Evolutionary conservation across 2,888 invertebrate genomes (phyloP).

Genomic region (Heliothis peltigera): DNA sequence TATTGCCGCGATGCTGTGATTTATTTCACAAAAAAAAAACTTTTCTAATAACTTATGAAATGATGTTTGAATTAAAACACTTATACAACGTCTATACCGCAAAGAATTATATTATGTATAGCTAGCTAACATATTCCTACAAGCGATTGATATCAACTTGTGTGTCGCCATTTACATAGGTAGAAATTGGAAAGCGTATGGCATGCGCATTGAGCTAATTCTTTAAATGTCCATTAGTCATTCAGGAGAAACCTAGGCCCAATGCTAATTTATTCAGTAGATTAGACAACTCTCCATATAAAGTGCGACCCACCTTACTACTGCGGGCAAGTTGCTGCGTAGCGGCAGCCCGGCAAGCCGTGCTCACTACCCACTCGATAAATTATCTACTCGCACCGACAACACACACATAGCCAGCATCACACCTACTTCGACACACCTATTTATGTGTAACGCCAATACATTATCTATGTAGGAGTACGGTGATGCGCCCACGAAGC

Average conservation of each 20-base stretch:
- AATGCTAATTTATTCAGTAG: slow-evolving; percentile 83
- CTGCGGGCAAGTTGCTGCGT: slow-evolving; percentile 55
- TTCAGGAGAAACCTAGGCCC: slow-evolving; percentile 85
- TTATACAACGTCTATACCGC: too few relatives aligned
- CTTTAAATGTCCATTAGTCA: slow-evolving; percentile 82
- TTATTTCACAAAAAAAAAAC: too few relatives aligned
- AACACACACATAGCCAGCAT: slow-evolving; percentile 52
- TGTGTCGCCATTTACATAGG: slow-evolving; percentile 49
- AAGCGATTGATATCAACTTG: slow-evolving; percentile 25
- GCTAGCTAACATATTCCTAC: neutral
- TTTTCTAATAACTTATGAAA: too few relatives aligned
- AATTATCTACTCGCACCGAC: slow-evolving; percentile 78
- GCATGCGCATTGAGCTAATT: slow-evolving; percentile 78
- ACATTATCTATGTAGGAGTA: slow-evolving; percentile 57
- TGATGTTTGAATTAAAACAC: too few relatives aligned
- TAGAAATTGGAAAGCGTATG: slow-evolving; percentile 76
- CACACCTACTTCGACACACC: slow-evolving; percentile 59
- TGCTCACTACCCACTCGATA: slow-evolving; percentile 74
- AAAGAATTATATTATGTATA: neutral
- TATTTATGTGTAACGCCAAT: slow-evolving; percentile 65
- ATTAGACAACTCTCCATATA: slow-evolving; percentile 87
- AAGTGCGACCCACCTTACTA: slow-evolving; percentile 81
- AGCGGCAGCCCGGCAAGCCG: slow-evolving; percentile 63
- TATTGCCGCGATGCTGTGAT: too few relatives aligned
- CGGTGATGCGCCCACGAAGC: slow-evolving; percentile 66